These are phyloP conservation scores for Smithornis capensis DNA, from an alignment of 2,113 vertebrate species.

Conservation along the genomic window DNA sequence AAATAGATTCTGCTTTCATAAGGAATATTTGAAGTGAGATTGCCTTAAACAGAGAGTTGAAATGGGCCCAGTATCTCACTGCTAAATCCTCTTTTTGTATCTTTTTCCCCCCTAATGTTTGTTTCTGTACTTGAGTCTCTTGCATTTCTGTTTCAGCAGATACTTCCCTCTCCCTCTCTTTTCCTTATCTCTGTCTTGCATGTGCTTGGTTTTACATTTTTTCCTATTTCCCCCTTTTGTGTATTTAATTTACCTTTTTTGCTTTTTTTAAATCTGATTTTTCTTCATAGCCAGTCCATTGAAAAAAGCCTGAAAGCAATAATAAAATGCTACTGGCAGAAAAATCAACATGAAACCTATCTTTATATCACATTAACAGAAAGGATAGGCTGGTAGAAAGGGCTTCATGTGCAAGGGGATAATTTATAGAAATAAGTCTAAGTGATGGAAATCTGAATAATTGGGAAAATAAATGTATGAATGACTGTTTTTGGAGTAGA, in stretches of 20 bases:
- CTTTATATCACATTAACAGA: neutral
- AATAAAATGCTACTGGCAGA: neutral
- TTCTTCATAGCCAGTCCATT: neutral
- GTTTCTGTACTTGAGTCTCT: neutral
- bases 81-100: neutral
- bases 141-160: neutral
- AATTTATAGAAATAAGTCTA: neutral
- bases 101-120: neutral
- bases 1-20: neutral
- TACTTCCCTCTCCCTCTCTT: neutral
- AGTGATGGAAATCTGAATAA: neutral
- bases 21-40: neutral
- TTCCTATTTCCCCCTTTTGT: neutral
- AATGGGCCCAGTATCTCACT: neutral
- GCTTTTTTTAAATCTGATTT: neutral
- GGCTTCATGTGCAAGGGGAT: neutral
- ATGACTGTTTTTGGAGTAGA: neutral
- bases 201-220: constrained; percentile 16
- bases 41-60: neutral
- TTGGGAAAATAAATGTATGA: neutral
- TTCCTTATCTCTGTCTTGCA: constrained; percentile 43
- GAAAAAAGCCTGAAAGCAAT: neutral
- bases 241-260: neutral
- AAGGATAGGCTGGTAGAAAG: neutral
- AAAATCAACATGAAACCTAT: neutral